Conservation (phyloP, 1,140 invertebrate genomes). For the Tribolium castaneum region DNA sequence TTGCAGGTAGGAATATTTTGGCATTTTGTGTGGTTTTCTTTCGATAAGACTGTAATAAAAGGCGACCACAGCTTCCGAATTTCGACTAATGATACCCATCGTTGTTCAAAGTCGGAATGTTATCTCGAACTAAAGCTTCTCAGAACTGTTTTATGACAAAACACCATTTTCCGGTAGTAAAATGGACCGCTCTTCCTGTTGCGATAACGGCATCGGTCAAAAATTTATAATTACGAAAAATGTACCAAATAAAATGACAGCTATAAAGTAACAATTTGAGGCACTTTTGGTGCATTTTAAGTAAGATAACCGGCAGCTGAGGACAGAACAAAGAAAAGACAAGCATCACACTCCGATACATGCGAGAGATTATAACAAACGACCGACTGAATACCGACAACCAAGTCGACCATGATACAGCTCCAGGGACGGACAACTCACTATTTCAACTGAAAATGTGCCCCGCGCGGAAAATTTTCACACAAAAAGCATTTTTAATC, state of each 20-base stretch:
- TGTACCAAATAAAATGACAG: conserved; percentile 18
- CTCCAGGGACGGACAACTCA: conserved; percentile 14
- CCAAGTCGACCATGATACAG: conserved; percentile 46
- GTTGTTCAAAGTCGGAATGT: background rate
- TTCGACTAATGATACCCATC: conserved; percentile 1
- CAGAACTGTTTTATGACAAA: conserved; percentile 7
- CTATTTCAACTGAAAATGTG: background rate
- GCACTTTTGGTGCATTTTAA: conserved; percentile 43
- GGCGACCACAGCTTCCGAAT: background rate
- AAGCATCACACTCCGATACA: conserved; percentile 47
- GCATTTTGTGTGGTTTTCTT: too few species aligned
- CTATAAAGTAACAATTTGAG: conserved; percentile 38
- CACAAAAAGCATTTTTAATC: too few species aligned
- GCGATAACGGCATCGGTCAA: background rate
- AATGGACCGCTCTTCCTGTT: background rate
- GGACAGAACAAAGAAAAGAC: conserved; percentile 43
- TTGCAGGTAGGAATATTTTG: background rate
- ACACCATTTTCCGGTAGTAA: conserved; percentile 6
- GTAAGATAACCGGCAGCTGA: conserved; percentile 49
- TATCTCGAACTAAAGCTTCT: background rate
- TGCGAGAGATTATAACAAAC: conserved; percentile 48
- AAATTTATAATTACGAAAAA: background rate
- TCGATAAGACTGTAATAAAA: conserved; percentile 9
- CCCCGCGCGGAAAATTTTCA: too few species aligned
- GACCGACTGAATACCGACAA: conserved; percentile 46